phyloP scores from a whole-genome alignment of 1,140 invertebrate species.

The Dreissena rostriformis region DNA sequence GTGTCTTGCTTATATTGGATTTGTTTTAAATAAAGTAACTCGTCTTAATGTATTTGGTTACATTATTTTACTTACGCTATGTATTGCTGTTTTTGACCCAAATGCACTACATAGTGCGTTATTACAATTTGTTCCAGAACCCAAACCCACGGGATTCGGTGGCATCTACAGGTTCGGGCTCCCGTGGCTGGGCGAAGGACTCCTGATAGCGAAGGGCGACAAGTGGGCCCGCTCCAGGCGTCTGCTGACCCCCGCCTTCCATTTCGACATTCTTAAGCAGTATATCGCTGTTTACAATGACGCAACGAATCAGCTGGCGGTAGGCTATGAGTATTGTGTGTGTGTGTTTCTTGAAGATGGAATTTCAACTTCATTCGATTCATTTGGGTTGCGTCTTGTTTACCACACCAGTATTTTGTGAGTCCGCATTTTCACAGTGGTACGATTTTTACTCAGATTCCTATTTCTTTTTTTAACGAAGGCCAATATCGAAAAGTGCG shows the following conservation, averaged over 20 bases:
- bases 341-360: neutral
- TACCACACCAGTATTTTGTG: neutral
- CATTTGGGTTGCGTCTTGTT: neutral
- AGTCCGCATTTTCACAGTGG: neutral
- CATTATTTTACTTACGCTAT: neutral
- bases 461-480: neutral
- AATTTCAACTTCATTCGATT: neutral
- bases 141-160: constrained; percentile 53
- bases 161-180: constrained; percentile 42
- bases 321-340: constrained; percentile 8
- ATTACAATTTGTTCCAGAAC: constrained; percentile 39
- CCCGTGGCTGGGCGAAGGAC: constrained; percentile 64
- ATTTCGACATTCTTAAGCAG: constrained; percentile 92
- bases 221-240: constrained; percentile 91
- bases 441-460: neutral
- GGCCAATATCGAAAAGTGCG: constrained; percentile 37
- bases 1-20: too few species aligned
- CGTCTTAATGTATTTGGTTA: neutral
- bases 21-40: too few species aligned
- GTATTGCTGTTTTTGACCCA: neutral
- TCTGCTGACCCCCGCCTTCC: constrained; percentile 94
- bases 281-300: constrained; percentile 89
- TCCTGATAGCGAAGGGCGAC: constrained; percentile 81
- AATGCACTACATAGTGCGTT: neutral
- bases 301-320: constrained; percentile 53